phyloP scores from a whole-genome alignment of 2,888 invertebrate species.

The Chironomus riparius region DNA sequence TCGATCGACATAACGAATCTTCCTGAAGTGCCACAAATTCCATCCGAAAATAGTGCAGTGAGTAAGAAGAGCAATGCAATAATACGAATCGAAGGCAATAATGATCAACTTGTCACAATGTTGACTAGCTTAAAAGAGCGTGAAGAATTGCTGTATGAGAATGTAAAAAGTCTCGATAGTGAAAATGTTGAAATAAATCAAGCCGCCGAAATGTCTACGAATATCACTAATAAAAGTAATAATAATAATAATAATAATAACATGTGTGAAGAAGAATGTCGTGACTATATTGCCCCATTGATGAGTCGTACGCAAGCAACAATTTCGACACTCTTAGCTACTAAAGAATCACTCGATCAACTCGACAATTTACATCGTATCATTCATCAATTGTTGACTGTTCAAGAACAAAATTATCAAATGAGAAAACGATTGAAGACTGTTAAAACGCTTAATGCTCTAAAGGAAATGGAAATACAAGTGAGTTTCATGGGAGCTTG shows the following conservation, averaged over 20 bases:
- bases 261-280: conserved; percentile 34
- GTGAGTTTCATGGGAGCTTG: conserved; percentile 27
- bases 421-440: conserved; percentile 60
- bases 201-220: conserved; percentile 26
- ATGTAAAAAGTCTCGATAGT: conserved; percentile 30
- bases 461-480: conserved; percentile 51
- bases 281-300: conserved; percentile 39
- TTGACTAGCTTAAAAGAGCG: conserved; percentile 34
- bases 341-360: conserved; percentile 64
- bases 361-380: conserved; percentile 67
- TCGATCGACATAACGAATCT: conserved; percentile 15
- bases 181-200: conserved; percentile 25
- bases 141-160: conserved; percentile 35
- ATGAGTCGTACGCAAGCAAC: conserved; percentile 48
- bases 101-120: conserved; percentile 32
- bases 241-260: neutral
- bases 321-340: conserved; percentile 49
- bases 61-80: neutral
- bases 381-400: conserved; percentile 63
- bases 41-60: neutral
- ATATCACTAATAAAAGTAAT: neutral
- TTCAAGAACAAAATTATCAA: conserved; percentile 62
- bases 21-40: conserved; percentile 28
- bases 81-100: neutral
- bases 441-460: conserved; percentile 59